A percentile compares a stretch with the other conserved stretches of the same genome.
These are phyloP conservation scores for Teleiodes luculella DNA, from an alignment of 2,888 invertebrate species.

Conservation along the genomic window DNA sequence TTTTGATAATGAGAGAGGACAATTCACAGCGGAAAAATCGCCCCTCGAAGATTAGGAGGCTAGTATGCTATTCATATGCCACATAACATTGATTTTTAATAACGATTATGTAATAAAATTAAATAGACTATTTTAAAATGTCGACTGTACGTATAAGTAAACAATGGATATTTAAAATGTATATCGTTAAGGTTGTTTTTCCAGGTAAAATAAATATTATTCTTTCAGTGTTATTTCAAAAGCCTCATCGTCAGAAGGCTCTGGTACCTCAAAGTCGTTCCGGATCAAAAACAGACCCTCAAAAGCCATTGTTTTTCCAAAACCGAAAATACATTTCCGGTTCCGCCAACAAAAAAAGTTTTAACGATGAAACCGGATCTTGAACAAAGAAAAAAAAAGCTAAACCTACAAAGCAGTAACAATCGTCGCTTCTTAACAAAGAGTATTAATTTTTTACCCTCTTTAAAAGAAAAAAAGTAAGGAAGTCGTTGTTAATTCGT, in stretches of 20 bases:
- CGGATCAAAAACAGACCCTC: slow-evolving; percentile 8
- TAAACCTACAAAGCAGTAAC: slow-evolving; percentile 55
- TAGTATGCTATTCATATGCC: too few species aligned
- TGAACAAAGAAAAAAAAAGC: slow-evolving; percentile 34
- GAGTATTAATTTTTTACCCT: slow-evolving; percentile 45
- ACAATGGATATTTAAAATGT: too few species aligned
- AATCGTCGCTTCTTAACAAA: slow-evolving; percentile 54
- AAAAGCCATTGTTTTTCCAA: slow-evolving; percentile 8
- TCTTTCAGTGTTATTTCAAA: background rate
- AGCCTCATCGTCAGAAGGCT: background rate
- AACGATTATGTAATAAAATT: too few species aligned
- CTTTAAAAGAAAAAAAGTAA: slow-evolving; percentile 17
- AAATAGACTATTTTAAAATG: too few species aligned
- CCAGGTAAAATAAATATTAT: too few species aligned
- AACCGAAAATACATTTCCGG: slow-evolving; percentile 16
- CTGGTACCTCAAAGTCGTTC: background rate
- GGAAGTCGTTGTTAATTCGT: slow-evolving; percentile 54
- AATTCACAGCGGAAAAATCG: too few species aligned
- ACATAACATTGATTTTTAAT: too few species aligned
- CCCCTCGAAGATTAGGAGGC: too few species aligned
- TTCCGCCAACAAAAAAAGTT: slow-evolving; percentile 2
- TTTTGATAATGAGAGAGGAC: too few species aligned
- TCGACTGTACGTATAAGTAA: too few species aligned
- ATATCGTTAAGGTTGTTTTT: too few species aligned
- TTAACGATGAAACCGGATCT: slow-evolving; percentile 22